phyloP scores from a whole-genome alignment of 2,888 invertebrate species.

The Acanthococcus lagerstroemiae region DNA sequence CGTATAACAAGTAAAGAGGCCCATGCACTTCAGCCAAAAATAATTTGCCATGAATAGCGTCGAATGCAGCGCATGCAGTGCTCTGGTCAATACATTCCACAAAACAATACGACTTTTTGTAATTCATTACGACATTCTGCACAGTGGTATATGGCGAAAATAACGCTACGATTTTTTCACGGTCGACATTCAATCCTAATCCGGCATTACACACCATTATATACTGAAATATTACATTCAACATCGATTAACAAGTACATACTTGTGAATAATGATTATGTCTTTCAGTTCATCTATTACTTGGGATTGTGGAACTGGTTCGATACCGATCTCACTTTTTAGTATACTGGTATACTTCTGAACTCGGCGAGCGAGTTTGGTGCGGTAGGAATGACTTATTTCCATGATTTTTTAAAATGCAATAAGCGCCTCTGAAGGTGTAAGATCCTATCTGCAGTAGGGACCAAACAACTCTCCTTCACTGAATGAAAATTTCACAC shows the following conservation, averaged over 20 bases:
- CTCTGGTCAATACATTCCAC: conserved; percentile 49
- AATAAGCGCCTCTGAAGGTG: too few species aligned
- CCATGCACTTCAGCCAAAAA: conserved; percentile 11
- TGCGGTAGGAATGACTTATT: too few species aligned
- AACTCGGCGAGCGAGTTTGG: too few species aligned
- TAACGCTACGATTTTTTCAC: conserved; percentile 51
- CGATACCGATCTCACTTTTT: too few species aligned
- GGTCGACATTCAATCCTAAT: conserved; percentile 64
- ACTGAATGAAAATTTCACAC: too few species aligned
- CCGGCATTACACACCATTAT: conserved; percentile 78
- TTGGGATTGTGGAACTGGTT: background rate
- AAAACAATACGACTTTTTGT: conserved; percentile 73
- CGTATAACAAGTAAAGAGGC: conserved; percentile 28
- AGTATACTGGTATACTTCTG: too few species aligned
- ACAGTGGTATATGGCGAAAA: conserved; percentile 48
- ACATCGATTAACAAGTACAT: too few species aligned
- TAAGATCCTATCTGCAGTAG: too few species aligned
- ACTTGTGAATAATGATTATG: too few species aligned
- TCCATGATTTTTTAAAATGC: too few species aligned
- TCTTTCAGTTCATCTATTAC: background rate
- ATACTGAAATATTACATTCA: conserved; percentile 47
- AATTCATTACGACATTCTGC: conserved; percentile 57
- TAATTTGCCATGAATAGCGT: conserved; percentile 50
- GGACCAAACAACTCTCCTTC: too few species aligned
- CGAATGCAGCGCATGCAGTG: conserved; percentile 50